phyloP scores from a whole-genome alignment of 2,888 invertebrate species.

The Spisula solida region DNA sequence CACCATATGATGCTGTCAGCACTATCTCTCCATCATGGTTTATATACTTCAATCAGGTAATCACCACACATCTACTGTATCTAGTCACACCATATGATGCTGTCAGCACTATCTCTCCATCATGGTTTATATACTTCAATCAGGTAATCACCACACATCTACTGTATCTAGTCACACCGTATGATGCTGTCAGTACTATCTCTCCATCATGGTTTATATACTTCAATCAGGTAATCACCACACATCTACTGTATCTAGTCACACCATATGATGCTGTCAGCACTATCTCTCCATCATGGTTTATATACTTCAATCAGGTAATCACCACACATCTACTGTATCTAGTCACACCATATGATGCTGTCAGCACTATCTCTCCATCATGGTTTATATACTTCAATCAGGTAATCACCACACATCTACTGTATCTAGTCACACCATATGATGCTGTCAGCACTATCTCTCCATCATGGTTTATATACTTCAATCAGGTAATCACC shows the following conservation, averaged over 20 bases:
- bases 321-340: slow-evolving; percentile 95
- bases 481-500: slow-evolving; percentile 90
- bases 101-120: slow-evolving; percentile 84
- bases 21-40: slow-evolving; percentile 83
- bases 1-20: slow-evolving; percentile 91
- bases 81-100: slow-evolving; percentile 94
- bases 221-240: slow-evolving; percentile 90
- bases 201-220: slow-evolving; percentile 85
- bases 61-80: slow-evolving; percentile 95
- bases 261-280: slow-evolving; percentile 92
- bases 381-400: slow-evolving; percentile 85
- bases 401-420: slow-evolving; percentile 92
- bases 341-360: slow-evolving; percentile 94
- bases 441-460: slow-evolving; percentile 90
- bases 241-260: slow-evolving; percentile 95
- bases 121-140: slow-evolving; percentile 85
- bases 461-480: slow-evolving; percentile 84
- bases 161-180: slow-evolving; percentile 95
- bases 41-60: slow-evolving; percentile 89
- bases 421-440: slow-evolving; percentile 96
- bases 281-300: slow-evolving; percentile 83
- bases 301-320: slow-evolving; percentile 88
- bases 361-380: slow-evolving; percentile 87
- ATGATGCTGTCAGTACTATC: slow-evolving; percentile 89
- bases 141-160: slow-evolving; percentile 93